A percentile compares a stretch with the other conserved stretches of the same genome.
Evolutionary conservation across 2,888 invertebrate genomes (phyloP).

Genomic region (Netelia virgata): DNA sequence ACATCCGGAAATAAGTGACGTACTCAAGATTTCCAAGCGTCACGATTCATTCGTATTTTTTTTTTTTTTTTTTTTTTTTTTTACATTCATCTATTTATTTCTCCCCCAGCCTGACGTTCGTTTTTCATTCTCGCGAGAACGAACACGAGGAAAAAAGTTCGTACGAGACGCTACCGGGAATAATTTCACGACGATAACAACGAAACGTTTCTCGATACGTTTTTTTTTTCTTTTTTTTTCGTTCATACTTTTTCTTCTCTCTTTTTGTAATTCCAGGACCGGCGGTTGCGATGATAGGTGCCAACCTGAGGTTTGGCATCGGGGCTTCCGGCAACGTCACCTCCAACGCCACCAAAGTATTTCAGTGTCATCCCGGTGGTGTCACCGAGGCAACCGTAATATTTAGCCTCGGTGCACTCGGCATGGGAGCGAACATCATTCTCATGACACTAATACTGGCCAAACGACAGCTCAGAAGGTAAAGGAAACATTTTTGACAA

Average conservation of each 20-base stretch:
- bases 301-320: constrained; percentile 90
- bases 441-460: constrained; percentile 93
- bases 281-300: constrained; percentile 92
- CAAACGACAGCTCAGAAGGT: constrained; percentile 93
- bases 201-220: background rate
- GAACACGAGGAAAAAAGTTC: constrained; percentile 18
- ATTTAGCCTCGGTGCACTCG: constrained; percentile 91
- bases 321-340: constrained; percentile 89
- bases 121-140: constrained; percentile 10
- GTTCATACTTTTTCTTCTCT: constrained; percentile 4
- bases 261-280: constrained; percentile 86
- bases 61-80: too few relatives aligned
- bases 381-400: constrained; percentile 92
- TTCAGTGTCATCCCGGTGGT: constrained; percentile 93
- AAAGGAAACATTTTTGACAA: constrained; percentile 62
- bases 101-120: background rate
- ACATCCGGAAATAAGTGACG: constrained; percentile 48
- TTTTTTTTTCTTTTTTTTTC: background rate
- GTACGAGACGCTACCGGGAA: constrained; percentile 2
- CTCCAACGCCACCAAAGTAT: constrained; percentile 89
- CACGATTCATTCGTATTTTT: constrained; percentile 45
- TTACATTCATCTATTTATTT: background rate
- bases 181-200: constrained; percentile 17
- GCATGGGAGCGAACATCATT: constrained; percentile 93
- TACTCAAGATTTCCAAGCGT: constrained; percentile 47